Evolutionary conservation across 2,113 vertebrate species (phyloP), one percentile per base, ranked within the genome.

Genomic region (Hepsetus odoe): DNA sequence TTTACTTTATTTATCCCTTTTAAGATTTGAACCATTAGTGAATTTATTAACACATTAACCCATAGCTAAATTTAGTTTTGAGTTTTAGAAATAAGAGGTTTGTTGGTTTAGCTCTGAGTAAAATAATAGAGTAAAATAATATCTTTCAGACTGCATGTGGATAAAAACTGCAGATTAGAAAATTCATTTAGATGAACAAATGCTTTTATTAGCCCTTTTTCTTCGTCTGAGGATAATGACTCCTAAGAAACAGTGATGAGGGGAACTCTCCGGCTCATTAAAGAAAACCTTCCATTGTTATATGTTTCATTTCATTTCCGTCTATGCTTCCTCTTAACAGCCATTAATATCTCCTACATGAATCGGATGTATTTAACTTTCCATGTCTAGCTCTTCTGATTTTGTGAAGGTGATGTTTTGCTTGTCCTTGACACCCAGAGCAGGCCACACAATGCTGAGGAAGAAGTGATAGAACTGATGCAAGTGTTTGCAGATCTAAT

Each of bases 321-420:
- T 51, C 20, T 51, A n/a, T 20, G 49, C 49, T 51, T 51, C 49
- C 49, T 20, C 49, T 32, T 71, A 51, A 30, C 67, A 70, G 49
- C 26, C 24, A 49, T 26, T 30, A 14, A 18, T 67, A 16, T 62
- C 35, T 51, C 77, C 66, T 18, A 53, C 78, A 73, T 44, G 46
- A 49, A 71, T 73, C 82, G 72, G 81, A 86, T 84, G 82, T 91
- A 80, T 89, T 87, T 87, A 80, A 82, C 62, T 87, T 86, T 81
- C 71, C 75, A 66, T 70, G 26, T 55, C 61, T 80, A 79, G 72
- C 74, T 75, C 71, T 9, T 46, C 69, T 78, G 24, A 32, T 81
- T 77, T 81, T 55, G 38, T 82, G 83, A 84, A 18, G n/a, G 64
- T 28, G 78, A 76, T 76, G 11, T 44, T 69, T 72, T 84, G 78